A percentile compares a stretch with the other conserved stretches of the same genome.
Conservation (phyloP, 2,113 vertebrate species). For the Microtus montanus region DNA sequence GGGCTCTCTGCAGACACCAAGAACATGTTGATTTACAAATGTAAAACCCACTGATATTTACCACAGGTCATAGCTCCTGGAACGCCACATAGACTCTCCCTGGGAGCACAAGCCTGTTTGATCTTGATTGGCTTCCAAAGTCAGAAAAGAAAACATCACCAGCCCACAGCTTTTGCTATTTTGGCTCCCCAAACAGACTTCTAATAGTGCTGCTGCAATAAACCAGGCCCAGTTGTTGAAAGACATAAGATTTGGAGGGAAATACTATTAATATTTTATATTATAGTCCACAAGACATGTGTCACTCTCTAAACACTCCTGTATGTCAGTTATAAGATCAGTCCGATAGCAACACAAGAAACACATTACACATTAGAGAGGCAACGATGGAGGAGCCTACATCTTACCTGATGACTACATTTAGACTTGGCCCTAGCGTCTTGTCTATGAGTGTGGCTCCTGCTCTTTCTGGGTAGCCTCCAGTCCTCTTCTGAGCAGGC, state of each 20-base stretch:
- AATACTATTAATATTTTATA: background rate
- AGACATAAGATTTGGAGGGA: background rate
- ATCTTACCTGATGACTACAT: background rate
- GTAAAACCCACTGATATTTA: constrained; percentile 13
- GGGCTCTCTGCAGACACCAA: background rate
- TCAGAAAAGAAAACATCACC: background rate
- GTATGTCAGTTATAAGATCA: no score
- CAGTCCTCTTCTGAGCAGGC: background rate
- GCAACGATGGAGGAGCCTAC: background rate
- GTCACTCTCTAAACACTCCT: background rate
- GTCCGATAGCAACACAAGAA: background rate
- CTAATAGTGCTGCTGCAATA: background rate
- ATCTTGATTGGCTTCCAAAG: constrained; percentile 33
- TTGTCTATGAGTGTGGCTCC: background rate
- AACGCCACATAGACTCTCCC: background rate
- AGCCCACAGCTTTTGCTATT: background rate
- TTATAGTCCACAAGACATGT: background rate
- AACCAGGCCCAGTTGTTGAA: background rate
- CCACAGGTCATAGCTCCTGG: background rate
- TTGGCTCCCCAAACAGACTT: background rate
- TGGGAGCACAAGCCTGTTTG: background rate
- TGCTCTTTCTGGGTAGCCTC: background rate
- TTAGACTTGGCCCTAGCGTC: background rate
- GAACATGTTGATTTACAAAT: constrained; percentile 35
- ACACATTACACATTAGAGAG: background rate